Conservation (phyloP, 2,888 invertebrate species). For the Philonicus albiceps region DNA sequence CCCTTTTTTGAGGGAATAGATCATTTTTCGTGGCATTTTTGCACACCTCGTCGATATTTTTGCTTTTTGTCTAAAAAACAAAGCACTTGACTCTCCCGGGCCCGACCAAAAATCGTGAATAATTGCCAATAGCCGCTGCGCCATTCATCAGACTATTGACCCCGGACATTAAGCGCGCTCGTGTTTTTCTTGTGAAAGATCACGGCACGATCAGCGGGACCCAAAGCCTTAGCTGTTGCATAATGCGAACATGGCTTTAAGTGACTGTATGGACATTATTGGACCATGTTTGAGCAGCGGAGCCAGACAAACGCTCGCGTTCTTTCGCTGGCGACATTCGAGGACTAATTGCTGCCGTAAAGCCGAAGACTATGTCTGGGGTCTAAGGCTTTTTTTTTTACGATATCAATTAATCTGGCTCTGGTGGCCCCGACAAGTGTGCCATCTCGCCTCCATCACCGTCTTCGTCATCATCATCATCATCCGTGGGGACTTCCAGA, state of each 20-base stretch:
- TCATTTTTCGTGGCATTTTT: neutral
- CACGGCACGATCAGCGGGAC: neutral
- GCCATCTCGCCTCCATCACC: neutral
- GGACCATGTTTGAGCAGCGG: neutral
- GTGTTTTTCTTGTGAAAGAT: neutral
- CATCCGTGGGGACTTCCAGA: neutral
- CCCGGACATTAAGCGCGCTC: neutral
- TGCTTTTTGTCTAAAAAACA: neutral
- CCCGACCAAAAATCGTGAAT: neutral
- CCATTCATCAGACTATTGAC: neutral
- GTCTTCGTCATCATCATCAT: neutral
- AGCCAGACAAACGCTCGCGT: neutral
- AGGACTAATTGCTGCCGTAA: neutral
- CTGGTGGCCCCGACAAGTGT: neutral
- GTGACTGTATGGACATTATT: neutral
- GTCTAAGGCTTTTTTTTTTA: neutral
- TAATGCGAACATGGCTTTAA: neutral
- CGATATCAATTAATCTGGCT: neutral
- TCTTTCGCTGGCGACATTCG: neutral
- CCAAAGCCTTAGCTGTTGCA: neutral
- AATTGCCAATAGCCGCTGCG: neutral
- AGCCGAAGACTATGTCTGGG: neutral
- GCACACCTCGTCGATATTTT: neutral
- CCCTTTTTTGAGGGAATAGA: neutral
- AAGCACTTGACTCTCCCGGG: neutral